A percentile compares a stretch with the other conserved stretches of the same genome.
phyloP scores from a whole-genome alignment of 2,888 invertebrate species.

The Gryllus longicercus region DNA sequence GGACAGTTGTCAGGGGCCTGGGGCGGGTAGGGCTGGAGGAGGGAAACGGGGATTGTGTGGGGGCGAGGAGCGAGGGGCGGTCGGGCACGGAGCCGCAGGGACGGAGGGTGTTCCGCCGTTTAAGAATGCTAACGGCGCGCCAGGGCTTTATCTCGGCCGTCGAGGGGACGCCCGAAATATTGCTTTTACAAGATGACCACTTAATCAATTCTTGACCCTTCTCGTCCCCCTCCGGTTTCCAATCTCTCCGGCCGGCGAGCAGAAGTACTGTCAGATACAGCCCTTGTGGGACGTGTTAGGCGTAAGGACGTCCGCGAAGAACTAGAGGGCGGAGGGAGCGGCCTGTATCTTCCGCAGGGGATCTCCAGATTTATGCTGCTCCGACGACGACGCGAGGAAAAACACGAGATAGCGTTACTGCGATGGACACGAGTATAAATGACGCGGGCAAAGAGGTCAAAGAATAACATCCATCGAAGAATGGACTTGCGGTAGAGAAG shows the following conservation, averaged over 20 bases:
- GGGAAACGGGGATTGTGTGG: no score
- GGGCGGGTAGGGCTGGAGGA: no score
- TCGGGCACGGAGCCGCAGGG: no score
- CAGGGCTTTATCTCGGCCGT: background rate
- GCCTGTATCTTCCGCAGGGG: background rate
- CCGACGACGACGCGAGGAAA: no score
- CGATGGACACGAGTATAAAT: no score
- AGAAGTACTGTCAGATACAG: background rate
- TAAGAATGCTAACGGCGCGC: background rate
- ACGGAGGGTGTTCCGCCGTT: no score
- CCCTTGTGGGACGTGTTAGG: slow-evolving; percentile 5
- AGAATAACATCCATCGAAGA: no score
- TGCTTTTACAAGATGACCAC: slow-evolving; percentile 7
- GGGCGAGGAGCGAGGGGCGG: no score
- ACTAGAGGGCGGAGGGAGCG: background rate
- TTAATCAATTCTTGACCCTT: slow-evolving; percentile 11
- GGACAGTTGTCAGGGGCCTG: no score
- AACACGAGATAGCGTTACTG: no score
- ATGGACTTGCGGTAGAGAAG: no score
- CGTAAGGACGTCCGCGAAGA: background rate
- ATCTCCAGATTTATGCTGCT: background rate
- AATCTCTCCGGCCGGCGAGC: background rate
- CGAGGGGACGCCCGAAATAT: background rate
- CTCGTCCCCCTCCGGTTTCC: background rate
- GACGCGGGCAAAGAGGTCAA: no score